These are phyloP conservation scores for Intellagama lesueurii DNA, from an alignment of 2,797 vertebrate genomes.

Conservation along the genomic window DNA sequence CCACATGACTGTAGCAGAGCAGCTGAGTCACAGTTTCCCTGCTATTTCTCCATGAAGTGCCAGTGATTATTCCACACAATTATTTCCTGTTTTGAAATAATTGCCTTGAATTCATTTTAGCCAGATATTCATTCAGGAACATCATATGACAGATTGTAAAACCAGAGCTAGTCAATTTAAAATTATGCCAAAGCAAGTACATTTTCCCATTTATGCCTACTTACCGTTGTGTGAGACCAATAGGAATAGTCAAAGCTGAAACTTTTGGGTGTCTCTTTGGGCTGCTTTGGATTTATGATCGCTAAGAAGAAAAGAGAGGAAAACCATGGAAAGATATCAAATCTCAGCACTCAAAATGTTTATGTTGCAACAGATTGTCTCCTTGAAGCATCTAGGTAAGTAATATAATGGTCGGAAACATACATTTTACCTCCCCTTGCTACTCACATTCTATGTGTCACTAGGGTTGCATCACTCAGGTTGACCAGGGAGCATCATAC, in stretches of 20 bases:
- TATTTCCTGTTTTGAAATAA: conserved; percentile 5
- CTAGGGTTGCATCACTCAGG: no score
- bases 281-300: conserved; percentile 94
- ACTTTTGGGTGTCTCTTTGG: conserved; percentile 95
- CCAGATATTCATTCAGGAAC: not conserved
- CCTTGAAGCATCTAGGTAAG: not conserved
- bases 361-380: not conserved
- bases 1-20: not conserved
- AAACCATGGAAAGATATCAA: not conserved
- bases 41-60: not conserved
- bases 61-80: not conserved
- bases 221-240: conserved; percentile 97
- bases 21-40: conserved; percentile 16
- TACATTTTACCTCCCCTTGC: not conserved
- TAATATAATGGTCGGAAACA: not conserved
- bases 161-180: not conserved
- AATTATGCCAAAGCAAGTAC: not conserved
- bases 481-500: not conserved
- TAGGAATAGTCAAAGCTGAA: conserved; percentile 99
- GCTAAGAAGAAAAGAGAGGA: conserved; percentile 78
- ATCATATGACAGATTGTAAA: not conserved
- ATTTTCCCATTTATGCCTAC: not conserved
- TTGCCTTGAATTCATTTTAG: conserved; percentile 7
- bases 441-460: not conserved
- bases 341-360: not conserved